Evolutionary conservation across 2,797 vertebrate species (phyloP).

Genomic region (Amniataba percoides): DNA sequence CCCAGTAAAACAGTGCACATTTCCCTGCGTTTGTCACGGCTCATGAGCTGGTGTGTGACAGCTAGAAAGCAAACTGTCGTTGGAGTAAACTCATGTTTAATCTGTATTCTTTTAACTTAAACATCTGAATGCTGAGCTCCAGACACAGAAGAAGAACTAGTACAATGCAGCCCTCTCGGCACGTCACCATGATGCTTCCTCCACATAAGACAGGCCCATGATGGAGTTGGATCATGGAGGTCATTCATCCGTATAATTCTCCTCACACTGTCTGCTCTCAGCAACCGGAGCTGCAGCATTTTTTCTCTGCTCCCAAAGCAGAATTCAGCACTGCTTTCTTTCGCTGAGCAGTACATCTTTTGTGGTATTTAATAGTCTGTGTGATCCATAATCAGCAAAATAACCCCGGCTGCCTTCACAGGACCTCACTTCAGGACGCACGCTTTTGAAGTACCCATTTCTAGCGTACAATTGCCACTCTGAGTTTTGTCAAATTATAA

Average conservation of each 20-base stretch:
- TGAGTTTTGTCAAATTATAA: conserved; percentile 41
- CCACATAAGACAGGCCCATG: conserved; percentile 30
- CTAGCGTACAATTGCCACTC: conserved; percentile 34
- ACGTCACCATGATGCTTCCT: conserved; percentile 11
- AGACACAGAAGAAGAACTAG: conserved; percentile 8
- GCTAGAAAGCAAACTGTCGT: too few relatives aligned
- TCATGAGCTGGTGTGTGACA: too few relatives aligned
- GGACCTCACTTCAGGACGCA: conserved; percentile 21
- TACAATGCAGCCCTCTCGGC: conserved; percentile 14
- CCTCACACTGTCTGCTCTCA: conserved; percentile 18
- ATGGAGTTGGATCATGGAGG: conserved; percentile 32
- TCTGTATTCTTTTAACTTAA: conserved; percentile 8
- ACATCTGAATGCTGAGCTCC: neutral
- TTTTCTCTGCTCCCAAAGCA: conserved; percentile 26
- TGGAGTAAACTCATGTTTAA: neutral
- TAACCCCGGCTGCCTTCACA: conserved; percentile 32
- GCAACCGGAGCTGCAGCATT: conserved; percentile 14
- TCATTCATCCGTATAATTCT: conserved; percentile 51
- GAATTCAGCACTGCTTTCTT: conserved; percentile 18
- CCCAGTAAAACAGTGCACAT: too few relatives aligned
- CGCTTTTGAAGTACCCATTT: conserved; percentile 49
- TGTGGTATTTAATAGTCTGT: conserved; percentile 46
- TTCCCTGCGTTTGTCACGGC: too few relatives aligned
- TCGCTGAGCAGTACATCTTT: conserved; percentile 44
- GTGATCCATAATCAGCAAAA: conserved; percentile 54